Percentiles rank a stretch among this genome's conserved stretches.
Evolutionary conservation across 2,113 vertebrate genomes (phyloP).

Genomic region (Riparia riparia): DNA sequence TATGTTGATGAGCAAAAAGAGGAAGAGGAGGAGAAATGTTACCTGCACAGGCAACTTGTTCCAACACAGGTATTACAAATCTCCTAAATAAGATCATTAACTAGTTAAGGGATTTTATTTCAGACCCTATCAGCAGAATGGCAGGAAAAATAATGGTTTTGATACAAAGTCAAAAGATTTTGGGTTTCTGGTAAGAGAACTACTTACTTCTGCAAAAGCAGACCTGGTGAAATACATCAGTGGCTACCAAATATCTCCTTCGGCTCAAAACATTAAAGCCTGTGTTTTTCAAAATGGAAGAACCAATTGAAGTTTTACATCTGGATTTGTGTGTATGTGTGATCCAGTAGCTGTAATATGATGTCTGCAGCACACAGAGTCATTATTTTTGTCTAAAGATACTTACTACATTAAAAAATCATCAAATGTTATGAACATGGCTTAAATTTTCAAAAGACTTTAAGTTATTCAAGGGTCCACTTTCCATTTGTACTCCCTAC

Average conservation of each 20-base stretch:
- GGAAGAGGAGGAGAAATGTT: background rate
- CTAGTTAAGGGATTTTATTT: conserved; percentile 9
- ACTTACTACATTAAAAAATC: background rate
- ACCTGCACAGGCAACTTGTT: background rate
- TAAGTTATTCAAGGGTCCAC: background rate
- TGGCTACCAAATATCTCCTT: background rate
- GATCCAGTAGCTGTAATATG: background rate
- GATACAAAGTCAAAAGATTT: background rate
- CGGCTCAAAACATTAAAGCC: background rate
- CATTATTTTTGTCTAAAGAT: background rate
- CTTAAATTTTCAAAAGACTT: background rate
- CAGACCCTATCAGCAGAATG: background rate
- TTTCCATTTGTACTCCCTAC: background rate
- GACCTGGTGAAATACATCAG: background rate
- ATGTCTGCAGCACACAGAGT: background rate
- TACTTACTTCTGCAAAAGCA: background rate
- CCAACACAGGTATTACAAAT: background rate
- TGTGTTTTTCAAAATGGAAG: background rate
- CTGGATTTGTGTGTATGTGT: background rate
- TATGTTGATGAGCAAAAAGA: background rate
- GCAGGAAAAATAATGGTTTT: background rate
- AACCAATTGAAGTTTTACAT: background rate
- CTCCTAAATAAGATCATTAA: background rate
- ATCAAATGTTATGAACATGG: background rate
- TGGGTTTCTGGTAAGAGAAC: background rate